Conservation (phyloP, 2,797 vertebrate genomes). For the Adelosebastes latens region DNA sequence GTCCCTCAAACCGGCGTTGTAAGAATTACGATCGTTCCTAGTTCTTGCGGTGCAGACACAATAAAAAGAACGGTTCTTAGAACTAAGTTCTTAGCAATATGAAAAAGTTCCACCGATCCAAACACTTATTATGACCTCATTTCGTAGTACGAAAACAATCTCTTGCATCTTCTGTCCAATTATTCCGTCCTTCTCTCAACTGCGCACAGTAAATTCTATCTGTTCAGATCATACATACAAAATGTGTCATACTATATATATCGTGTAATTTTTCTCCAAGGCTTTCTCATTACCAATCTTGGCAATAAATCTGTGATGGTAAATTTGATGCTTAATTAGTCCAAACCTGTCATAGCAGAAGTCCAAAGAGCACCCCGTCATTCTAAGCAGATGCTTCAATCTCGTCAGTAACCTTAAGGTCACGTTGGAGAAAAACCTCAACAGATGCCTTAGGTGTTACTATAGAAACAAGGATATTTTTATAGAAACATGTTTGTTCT, state of each 20-base stretch:
- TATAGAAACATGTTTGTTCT: conserved; percentile 21
- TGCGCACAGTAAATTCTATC: neutral
- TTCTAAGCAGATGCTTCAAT: conserved; percentile 25
- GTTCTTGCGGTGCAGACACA: no score
- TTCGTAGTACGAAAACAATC: neutral
- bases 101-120: neutral
- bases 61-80: no score
- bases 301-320: neutral
- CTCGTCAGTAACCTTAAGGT: conserved; percentile 35
- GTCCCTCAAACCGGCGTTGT: no score
- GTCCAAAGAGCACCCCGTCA: neutral
- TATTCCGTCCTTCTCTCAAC: neutral
- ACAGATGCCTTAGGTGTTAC: conserved; percentile 50
- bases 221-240: neutral
- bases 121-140: neutral
- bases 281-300: neutral
- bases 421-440: conserved; percentile 10
- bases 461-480: conserved; percentile 61
- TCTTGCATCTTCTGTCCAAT: neutral
- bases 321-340: conserved; percentile 24
- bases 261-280: neutral
- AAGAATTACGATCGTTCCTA: no score
- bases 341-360: conserved; percentile 1
- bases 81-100: no score
- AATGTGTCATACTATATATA: no score